Percentiles rank a stretch among this genome's conserved stretches.
Conservation (phyloP, 2,888 invertebrate species). For the Luffia ferchaultella region DNA sequence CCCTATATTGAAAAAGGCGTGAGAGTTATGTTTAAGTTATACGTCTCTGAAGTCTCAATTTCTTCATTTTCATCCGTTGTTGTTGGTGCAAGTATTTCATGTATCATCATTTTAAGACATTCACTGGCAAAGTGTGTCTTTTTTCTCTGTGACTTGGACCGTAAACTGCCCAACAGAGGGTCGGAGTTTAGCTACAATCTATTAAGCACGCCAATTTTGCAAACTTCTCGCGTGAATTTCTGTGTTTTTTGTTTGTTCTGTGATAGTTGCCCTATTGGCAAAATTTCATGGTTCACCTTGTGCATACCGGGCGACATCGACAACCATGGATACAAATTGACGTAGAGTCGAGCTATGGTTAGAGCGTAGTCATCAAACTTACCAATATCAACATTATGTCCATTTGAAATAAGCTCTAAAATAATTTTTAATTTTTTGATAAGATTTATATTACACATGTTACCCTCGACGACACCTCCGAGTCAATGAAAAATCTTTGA, state of each 20-base stretch:
- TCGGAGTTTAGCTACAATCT: constrained; percentile 7
- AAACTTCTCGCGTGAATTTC: constrained; percentile 5
- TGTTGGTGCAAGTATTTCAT: background rate
- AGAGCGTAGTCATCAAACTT: background rate
- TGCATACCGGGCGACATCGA: constrained; percentile 21
- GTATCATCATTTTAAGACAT: background rate
- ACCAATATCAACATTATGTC: background rate
- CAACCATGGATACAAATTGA: constrained; percentile 20
- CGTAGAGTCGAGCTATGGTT: constrained; percentile 18
- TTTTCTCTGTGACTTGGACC: background rate
- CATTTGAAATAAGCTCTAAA: constrained; percentile 3
- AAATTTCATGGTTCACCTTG: constrained; percentile 18
- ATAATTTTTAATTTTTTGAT: constrained; percentile 5
- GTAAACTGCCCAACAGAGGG: background rate
- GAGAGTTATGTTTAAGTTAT: no score
- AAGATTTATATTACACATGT: background rate
- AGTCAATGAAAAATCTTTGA: constrained; percentile 5
- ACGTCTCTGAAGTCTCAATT: no score
- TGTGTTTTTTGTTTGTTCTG: constrained; percentile 16
- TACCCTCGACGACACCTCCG: constrained; percentile 1
- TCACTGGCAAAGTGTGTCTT: background rate
- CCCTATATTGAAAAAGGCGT: no score
- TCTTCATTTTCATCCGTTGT: background rate
- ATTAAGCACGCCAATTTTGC: constrained; percentile 6
- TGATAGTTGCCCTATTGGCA: constrained; percentile 20